Conservation (phyloP, 2,888 invertebrate genomes). For the Amphipyra berbera region DNA sequence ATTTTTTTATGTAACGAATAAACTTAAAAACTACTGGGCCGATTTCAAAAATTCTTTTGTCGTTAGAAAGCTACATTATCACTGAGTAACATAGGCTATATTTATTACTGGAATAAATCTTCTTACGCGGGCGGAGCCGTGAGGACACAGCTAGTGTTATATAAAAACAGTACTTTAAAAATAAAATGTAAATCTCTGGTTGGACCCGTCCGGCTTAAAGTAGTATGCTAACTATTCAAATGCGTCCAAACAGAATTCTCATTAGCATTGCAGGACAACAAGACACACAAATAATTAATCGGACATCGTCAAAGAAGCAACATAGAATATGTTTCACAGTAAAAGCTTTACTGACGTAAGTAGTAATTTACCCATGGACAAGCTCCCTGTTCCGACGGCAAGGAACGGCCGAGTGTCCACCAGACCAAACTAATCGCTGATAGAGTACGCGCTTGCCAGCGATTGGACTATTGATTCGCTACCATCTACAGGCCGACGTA, state of each 20-base stretch:
- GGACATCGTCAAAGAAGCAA: conserved; percentile 25
- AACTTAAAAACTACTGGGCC: too few species aligned
- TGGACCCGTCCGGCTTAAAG: too few species aligned
- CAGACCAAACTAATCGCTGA: conserved; percentile 89
- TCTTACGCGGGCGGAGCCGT: too few species aligned
- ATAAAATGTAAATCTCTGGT: too few species aligned
- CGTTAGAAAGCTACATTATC: too few species aligned
- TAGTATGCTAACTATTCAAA: too few species aligned
- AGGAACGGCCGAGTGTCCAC: conserved; percentile 79
- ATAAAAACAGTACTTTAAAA: too few species aligned
- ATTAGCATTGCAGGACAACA: conserved; percentile 19
- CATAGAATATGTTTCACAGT: conserved; percentile 40
- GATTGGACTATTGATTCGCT: conserved; percentile 84
- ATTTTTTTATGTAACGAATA: too few species aligned
- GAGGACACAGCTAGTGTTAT: too few species aligned
- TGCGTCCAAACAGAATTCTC: conserved; percentile 14
- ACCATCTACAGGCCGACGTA: conserved; percentile 62
- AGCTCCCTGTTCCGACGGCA: conserved; percentile 68
- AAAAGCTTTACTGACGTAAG: conserved; percentile 59
- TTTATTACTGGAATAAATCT: too few species aligned
- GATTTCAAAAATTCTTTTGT: too few species aligned
- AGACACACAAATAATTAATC: conserved; percentile 33
- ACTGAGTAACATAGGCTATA: too few species aligned
- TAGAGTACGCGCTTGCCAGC: conserved; percentile 86
- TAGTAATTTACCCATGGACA: conserved; percentile 72